These are phyloP conservation scores for Glossosoma conforme DNA, from an alignment of 1,140 invertebrate species.

Conservation along the genomic window DNA sequence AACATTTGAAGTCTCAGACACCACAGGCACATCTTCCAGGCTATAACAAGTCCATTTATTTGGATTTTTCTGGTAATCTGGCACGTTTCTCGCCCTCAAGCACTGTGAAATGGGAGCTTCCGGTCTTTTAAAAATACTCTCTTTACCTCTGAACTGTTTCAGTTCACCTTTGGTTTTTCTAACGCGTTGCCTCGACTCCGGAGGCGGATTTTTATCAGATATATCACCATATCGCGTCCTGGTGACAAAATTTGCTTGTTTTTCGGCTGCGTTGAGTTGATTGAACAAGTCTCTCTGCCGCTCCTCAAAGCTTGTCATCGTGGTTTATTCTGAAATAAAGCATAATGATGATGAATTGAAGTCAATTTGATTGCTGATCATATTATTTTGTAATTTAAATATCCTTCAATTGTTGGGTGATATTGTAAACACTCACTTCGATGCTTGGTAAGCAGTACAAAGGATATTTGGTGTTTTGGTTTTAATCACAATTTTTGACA, in stretches of 20 bases:
- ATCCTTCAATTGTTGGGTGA: too few relatives aligned
- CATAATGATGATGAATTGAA: too few relatives aligned
- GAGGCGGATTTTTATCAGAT: too few relatives aligned
- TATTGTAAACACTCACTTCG: too few relatives aligned
- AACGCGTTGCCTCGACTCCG: constrained; percentile 37
- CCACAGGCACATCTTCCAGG: constrained; percentile 62
- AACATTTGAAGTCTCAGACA: constrained; percentile 68
- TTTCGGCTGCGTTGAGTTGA: constrained; percentile 50
- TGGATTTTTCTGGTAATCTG: constrained; percentile 68
- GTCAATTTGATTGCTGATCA: too few relatives aligned
- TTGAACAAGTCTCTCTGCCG: constrained; percentile 52
- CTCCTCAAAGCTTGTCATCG: constrained; percentile 47
- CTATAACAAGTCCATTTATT: constrained; percentile 74
- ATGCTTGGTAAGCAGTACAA: too few relatives aligned
- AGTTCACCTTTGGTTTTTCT: constrained; percentile 43
- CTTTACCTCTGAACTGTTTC: constrained; percentile 60
- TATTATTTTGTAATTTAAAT: too few relatives aligned
- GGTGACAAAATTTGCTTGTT: constrained; percentile 47
- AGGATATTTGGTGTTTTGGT: too few relatives aligned
- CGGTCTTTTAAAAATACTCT: constrained; percentile 72
- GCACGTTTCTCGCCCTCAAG: constrained; percentile 49
- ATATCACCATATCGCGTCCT: constrained; percentile 17
- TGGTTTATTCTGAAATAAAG: too few relatives aligned
- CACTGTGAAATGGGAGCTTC: constrained; percentile 56
- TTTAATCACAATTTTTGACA: too few relatives aligned